phyloP scores from a whole-genome alignment of 2,888 invertebrate genomes.

The Drosophila histrio region DNA sequence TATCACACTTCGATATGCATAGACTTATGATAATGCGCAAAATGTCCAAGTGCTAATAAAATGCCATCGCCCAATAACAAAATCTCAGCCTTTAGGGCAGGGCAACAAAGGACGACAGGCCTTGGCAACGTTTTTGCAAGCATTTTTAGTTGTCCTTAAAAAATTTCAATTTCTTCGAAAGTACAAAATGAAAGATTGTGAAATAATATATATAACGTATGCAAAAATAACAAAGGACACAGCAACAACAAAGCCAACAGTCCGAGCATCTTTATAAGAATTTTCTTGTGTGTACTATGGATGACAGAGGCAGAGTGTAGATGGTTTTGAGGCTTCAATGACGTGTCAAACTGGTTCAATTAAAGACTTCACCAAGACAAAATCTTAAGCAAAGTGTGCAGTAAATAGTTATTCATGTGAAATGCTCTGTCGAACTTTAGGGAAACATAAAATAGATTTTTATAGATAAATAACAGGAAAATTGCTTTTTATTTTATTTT shows the following conservation, averaged over 20 bases:
- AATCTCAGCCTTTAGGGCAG: conserved; percentile 39
- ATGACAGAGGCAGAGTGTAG: conserved; percentile 2
- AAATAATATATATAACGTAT: conserved; percentile 56
- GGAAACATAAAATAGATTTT: too few species aligned
- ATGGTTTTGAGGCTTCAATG: conserved; percentile 6
- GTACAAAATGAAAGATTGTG: conserved; percentile 52
- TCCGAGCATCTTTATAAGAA: conserved; percentile 16
- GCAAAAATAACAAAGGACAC: conserved; percentile 58
- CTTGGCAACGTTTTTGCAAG: conserved; percentile 8
- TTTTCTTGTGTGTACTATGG: conserved; percentile 9
- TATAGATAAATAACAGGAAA: too few species aligned
- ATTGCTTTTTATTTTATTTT: too few species aligned
- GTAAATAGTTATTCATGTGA: too few species aligned
- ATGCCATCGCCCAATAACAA: conserved; percentile 30
- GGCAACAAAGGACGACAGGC: conserved; percentile 6
- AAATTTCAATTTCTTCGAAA: conserved; percentile 53
- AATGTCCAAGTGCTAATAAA: conserved; percentile 60
- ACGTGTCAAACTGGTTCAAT: conserved; percentile 12
- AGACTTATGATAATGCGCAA: conserved; percentile 62
- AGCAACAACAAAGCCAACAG: conserved; percentile 17
- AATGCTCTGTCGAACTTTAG: too few species aligned
- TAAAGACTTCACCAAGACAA: neutral
- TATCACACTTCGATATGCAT: conserved; percentile 44
- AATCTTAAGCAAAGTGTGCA: neutral
- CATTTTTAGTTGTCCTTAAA: conserved; percentile 24